A percentile compares a stretch with the other conserved stretches of the same genome.
These are phyloP conservation scores for Acomys russatus DNA, from an alignment of 2,797 vertebrate species.

Conservation along the genomic window DNA sequence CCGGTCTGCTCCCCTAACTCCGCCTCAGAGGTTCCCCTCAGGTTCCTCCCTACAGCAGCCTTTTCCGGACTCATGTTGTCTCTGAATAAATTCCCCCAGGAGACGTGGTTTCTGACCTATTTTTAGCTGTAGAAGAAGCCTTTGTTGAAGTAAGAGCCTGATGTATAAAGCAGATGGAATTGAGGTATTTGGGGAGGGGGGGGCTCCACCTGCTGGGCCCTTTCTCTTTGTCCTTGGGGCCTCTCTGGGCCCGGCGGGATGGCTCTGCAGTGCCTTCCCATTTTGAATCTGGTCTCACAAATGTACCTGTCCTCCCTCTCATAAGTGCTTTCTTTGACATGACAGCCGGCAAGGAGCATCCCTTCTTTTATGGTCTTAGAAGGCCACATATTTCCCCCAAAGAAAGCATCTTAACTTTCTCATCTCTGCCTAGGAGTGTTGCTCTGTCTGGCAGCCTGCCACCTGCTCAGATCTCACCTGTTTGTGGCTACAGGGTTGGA, in stretches of 20 bases:
- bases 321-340: neutral
- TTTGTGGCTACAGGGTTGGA: neutral
- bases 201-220: neutral
- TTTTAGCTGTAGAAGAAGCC: constrained; percentile 68
- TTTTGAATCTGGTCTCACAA: neutral
- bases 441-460: neutral
- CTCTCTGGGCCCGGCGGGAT: neutral
- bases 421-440: neutral
- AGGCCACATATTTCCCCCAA: neutral
- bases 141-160: constrained; percentile 54
- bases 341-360: neutral
- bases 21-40: neutral
- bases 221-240: neutral
- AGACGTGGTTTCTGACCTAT: constrained; percentile 65
- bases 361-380: constrained; percentile 4
- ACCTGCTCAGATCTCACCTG: neutral
- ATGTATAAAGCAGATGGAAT: constrained; percentile 57
- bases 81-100: constrained; percentile 56
- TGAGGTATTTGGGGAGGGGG: neutral
- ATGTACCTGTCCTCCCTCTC: neutral
- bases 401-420: constrained; percentile 9
- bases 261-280: neutral
- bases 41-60: neutral
- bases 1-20: neutral
- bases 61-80: constrained; percentile 62